Evolutionary conservation across 2,888 invertebrate species (phyloP), one percentile per base, ranked within the genome.

Genomic region (Tipula unca): DNA sequence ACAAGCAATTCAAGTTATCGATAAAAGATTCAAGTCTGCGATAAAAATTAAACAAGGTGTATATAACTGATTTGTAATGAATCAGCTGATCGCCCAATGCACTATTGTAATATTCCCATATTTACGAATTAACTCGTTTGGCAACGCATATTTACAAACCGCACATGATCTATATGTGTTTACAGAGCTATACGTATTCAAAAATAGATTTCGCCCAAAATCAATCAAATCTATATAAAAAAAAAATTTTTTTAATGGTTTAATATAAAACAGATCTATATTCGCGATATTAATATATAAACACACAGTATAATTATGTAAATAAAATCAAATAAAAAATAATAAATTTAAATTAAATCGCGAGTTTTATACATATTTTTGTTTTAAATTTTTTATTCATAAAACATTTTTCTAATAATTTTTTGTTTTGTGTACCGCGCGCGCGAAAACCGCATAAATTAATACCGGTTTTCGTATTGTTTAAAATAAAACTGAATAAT

Each of bases 401-500:
- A 69, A 69, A 20, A 69, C 6, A 25, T 32, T 6, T 32, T 32
- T 32, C 32, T 32, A 54, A 48, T 17, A 1, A 69, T 69, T 25
- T 25, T 69, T 69, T 69, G 8, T 13, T 69, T 69, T 69, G 25
- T 25, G 25, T 69, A 25, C 17, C 42, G n/a, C n/a, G n/a, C 69
- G 69, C 69, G 69, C 25, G 69, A 69, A 69, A 69, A 69, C 69
- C 69, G 69, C 69, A 69, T 69, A 69, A 69, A 69, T 69, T 69
- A 25, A 25, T 69, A 69, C 69, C 69, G 69, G 69, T 69, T 69
- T 69, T 25, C 13, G 25, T 69, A 69, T 69, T 69, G 25, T 69
- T 69, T 10, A n/a, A 48, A 48, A 69, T 25, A 69, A 69, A 69
- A 69, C 25, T 69, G 69, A 69, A 69, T 54, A 69, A 69, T 48